Percentiles rank a stretch among this genome's conserved stretches.
Conservation (phyloP, 2,113 vertebrate species). For the Antechinus flavipes region DNA sequence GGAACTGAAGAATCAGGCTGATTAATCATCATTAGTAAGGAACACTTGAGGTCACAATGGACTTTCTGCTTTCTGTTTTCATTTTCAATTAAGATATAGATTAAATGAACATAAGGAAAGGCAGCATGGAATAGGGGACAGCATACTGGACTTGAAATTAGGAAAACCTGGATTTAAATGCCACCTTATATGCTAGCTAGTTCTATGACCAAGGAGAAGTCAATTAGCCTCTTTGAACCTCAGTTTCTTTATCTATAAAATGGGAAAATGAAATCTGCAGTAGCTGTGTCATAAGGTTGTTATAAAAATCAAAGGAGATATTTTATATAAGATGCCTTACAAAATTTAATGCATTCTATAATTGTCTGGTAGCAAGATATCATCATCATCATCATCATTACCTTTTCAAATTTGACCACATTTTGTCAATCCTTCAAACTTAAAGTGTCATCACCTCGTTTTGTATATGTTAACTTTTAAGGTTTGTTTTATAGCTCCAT, state of each 20-base stretch:
- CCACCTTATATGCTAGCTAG: not conserved
- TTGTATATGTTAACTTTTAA: not conserved
- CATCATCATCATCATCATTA: not conserved
- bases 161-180: not conserved
- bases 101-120: not conserved
- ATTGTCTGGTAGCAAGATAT: not conserved
- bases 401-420: not conserved
- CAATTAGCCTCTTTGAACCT: not conserved
- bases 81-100: not conserved
- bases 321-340: not conserved
- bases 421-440: not conserved
- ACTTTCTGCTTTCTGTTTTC: not conserved
- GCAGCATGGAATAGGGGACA: not conserved
- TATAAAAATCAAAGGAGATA: not conserved
- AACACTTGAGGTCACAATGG: slow-evolving; percentile 35
- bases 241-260: not conserved
- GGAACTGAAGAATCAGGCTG: not conserved
- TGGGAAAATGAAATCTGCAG: not conserved
- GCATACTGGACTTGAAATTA: not conserved
- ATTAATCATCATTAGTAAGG: slow-evolving; percentile 18
- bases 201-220: not conserved
- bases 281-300: not conserved
- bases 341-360: not conserved
- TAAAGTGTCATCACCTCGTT: not conserved
- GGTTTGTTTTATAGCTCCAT: not conserved